Base-by-base conservation (phyloP, 2,888 invertebrate genomes). In the Neelides folsomi region DNA sequence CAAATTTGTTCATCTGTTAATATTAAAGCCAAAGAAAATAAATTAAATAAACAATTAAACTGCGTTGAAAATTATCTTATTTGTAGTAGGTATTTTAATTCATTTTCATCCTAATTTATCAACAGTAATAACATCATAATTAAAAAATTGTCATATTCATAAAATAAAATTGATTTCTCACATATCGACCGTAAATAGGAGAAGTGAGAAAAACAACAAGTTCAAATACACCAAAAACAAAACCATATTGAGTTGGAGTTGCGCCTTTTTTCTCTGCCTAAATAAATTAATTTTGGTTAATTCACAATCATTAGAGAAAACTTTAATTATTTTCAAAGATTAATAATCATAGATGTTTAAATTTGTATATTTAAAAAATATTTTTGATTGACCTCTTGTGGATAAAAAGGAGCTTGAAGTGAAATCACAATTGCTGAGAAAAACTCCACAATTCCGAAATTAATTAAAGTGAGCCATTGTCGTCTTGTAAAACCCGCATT, bases 161-260 rank as follows among this genome's bases (percentile, higher is more conserved):
- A n/a, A n/a, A 39, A 39, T 35, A 20, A 34, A 13, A 19, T 20
- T 37, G 37, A n/a, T 15, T 10, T 39, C 74, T 70, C 66, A 77
- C 77, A 67, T 84, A 76, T 59, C 83, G 81, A 37, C 89, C 88
- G 67, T 86, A 87, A 15, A 88, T 66, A 0, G 87, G 88, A 60
- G 87, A 86, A 55, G 85, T 77, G 35, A 86, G 67, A 69, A 87
- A 86, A 47, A 87, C 86, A 19, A 84, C 79, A 50, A 89, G 72
- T 68, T 88, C 86, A 70, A 87, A 89, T 40, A 86, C 76, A 1
- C 88, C 88, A 68, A 89, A 89, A 1, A 89, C 86, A 59, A 88
- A 74, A 0, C 89, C 88, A 67, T 85, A 86, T 66, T 86, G 83
- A 12, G 85, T 80, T 0, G 86, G 81, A 13, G 81, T 76, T 19